Percentiles rank a stretch among this genome's conserved stretches.
Conservation (phyloP, 2,113 vertebrate genomes). For the Prietella phreatophila region DNA sequence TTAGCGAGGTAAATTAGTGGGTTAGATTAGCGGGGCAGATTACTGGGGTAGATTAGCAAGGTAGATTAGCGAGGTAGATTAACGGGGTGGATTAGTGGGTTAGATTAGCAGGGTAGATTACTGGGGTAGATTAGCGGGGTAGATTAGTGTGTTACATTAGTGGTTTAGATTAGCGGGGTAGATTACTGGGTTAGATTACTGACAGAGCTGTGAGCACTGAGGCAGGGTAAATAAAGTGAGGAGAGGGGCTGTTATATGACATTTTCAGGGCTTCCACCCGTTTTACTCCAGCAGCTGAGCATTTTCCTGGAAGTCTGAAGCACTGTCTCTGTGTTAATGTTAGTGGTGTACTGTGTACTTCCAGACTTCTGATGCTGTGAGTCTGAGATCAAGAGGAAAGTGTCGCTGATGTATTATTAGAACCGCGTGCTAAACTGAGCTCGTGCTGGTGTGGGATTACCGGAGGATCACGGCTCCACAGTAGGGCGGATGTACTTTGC, state of each 20-base stretch:
- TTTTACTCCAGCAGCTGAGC: not conserved
- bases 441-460: slow-evolving; percentile 63
- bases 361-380: not conserved
- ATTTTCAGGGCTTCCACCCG: not conserved
- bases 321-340: not conserved
- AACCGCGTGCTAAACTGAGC: not conserved
- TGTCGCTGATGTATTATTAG: not conserved
- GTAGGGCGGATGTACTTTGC: slow-evolving; percentile 86
- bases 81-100: no score
- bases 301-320: not conserved
- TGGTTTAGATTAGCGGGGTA: not conserved
- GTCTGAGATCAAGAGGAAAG: not conserved
- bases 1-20: no score
- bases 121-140: no score
- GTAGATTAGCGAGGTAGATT: no score
- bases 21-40: no score
- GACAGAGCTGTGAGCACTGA: not conserved
- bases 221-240: not conserved
- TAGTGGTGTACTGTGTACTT: no score
- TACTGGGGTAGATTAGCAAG: no score
- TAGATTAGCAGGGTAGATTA: no score
- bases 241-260: not conserved
- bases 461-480: slow-evolving; percentile 90
- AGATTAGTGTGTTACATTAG: no score
- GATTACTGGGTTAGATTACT: not conserved